Conservation (phyloP, 2,113 vertebrate species). For the Heterocephalus glaber region DNA sequence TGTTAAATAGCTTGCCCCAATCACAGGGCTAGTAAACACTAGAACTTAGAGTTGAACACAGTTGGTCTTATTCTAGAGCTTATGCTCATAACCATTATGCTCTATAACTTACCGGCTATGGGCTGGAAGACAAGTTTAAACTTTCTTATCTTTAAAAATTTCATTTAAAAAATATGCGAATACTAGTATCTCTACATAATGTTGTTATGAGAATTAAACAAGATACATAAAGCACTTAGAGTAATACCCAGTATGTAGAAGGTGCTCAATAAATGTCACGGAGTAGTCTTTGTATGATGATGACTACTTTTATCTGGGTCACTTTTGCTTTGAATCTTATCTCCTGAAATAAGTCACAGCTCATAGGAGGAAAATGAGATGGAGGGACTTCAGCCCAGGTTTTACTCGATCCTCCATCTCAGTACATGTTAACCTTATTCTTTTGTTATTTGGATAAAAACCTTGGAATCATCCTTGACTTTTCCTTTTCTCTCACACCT, state of each 20-base stretch:
- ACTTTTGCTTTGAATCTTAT: conserved; percentile 23
- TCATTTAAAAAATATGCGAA: not conserved
- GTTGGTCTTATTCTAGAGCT: not conserved
- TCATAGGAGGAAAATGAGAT: not conserved
- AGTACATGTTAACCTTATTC: not conserved
- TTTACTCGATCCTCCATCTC: not conserved
- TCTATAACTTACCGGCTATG: not conserved
- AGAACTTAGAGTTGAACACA: not conserved
- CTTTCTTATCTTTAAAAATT: not conserved
- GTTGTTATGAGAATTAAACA: not conserved
- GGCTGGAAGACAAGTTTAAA: not conserved
- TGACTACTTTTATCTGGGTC: not conserved
- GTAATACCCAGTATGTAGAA: not conserved
- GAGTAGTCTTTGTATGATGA: not conserved
- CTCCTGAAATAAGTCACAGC: not conserved
- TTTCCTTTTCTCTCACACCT: not conserved
- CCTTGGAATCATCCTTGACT: not conserved
- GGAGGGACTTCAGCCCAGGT: not conserved
- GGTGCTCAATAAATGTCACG: not conserved
- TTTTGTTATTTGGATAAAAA: not conserved
- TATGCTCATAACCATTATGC: not conserved
- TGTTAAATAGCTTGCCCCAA: not conserved
- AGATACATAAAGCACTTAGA: not conserved
- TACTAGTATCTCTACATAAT: not conserved
- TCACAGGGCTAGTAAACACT: not conserved